Percentiles rank a stretch among this genome's conserved stretches.
Conservation (phyloP, 2,113 vertebrate genomes). For the Erythrocercus mccallii region DNA sequence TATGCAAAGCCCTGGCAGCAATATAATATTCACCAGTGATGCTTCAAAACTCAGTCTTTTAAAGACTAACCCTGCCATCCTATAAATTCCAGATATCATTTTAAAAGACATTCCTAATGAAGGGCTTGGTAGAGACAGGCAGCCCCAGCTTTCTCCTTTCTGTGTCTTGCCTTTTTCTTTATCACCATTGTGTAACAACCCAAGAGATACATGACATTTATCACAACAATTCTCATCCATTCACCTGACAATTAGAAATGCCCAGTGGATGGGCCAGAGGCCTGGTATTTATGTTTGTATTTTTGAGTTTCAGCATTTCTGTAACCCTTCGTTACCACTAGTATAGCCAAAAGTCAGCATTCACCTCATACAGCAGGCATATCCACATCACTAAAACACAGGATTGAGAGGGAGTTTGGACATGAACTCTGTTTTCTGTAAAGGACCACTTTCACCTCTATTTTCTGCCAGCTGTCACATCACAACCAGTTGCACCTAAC, state of each 20-base stretch:
- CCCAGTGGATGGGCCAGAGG: constrained; percentile 39
- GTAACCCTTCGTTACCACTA: constrained; percentile 64
- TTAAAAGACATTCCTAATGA: background rate
- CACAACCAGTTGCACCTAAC: background rate
- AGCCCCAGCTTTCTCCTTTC: background rate
- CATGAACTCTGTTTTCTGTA: background rate
- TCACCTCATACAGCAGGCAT: background rate
- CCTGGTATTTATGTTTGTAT: constrained; percentile 57
- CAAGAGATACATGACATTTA: constrained; percentile 74
- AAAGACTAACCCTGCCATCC: background rate
- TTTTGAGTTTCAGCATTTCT: constrained; percentile 39
- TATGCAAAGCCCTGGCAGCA: background rate
- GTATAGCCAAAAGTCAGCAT: background rate
- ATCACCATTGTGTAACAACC: background rate
- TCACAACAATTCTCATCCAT: constrained; percentile 67
- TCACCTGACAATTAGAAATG: constrained; percentile 72
- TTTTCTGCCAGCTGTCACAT: background rate
- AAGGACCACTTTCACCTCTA: background rate
- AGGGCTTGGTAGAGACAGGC: background rate
- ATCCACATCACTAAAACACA: background rate
- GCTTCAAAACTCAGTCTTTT: background rate
- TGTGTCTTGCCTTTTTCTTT: background rate
- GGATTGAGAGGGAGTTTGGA: background rate
- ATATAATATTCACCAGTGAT: background rate
- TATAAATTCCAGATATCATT: background rate